Conservation (phyloP, 2,113 vertebrate genomes). For the Dasypus novemcinctus region DNA sequence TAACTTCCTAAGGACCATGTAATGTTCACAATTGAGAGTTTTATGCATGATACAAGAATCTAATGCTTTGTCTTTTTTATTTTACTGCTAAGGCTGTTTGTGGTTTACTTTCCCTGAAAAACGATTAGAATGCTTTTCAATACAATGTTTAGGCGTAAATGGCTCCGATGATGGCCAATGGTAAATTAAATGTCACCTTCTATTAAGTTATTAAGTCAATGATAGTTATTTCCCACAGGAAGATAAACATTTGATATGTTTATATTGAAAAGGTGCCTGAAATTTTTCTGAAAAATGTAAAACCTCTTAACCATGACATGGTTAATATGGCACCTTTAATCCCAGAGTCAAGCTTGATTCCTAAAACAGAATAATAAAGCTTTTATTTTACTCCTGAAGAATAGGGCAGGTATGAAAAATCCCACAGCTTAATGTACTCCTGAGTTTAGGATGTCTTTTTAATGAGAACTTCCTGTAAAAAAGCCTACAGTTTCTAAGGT, state of each 20-base stretch:
- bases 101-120: neutral
- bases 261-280: neutral
- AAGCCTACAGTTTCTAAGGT: neutral
- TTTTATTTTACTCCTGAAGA: constrained; percentile 21
- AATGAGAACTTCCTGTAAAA: neutral
- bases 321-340: neutral
- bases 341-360: neutral
- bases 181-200: neutral
- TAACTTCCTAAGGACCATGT: neutral
- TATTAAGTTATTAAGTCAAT: neutral
- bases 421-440: neutral
- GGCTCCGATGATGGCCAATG: neutral
- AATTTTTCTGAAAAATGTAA: neutral
- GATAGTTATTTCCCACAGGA: neutral
- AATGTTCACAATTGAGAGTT: neutral
- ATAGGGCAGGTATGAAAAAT: neutral
- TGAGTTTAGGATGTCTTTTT: neutral
- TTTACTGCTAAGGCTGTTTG: neutral
- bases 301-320: neutral
- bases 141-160: neutral
- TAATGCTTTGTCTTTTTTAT: neutral
- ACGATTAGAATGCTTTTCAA: neutral
- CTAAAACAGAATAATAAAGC: constrained; percentile 4
- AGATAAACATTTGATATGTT: neutral
- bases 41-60: neutral